Conservation (phyloP, 35 echinoderm and acorn worm genomes). For the Lytechinus pictus region DNA sequence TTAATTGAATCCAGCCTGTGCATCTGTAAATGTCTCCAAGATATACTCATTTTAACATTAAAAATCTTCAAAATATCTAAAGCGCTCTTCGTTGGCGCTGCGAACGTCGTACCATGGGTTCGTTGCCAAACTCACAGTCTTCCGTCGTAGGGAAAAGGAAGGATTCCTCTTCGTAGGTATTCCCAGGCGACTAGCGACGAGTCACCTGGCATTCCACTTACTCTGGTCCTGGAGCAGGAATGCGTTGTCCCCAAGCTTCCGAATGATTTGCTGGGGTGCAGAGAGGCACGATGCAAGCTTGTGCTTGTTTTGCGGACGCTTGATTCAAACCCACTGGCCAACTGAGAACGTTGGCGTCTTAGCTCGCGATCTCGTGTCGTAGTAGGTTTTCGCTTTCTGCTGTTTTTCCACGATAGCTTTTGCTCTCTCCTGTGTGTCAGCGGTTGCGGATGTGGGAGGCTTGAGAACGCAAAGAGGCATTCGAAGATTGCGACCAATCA, state of each 20-base stretch:
- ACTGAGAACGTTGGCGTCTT: background rate
- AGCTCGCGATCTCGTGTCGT: background rate
- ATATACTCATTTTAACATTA: too few relatives aligned
- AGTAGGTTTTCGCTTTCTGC: background rate
- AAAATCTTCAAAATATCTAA: too few relatives aligned
- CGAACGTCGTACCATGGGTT: too few relatives aligned
- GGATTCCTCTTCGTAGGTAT: background rate
- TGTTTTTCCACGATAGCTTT: constrained; percentile 12
- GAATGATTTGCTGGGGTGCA: constrained; percentile 10
- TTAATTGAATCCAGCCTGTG: too few relatives aligned
- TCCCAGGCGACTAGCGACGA: background rate
- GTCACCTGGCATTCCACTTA: background rate
- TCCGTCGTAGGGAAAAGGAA: background rate
- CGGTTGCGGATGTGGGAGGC: background rate
- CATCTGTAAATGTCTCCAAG: too few relatives aligned
- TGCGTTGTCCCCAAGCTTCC: background rate
- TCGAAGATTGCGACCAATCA: constrained; percentile 7
- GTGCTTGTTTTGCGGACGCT: background rate
- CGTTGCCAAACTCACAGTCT: background rate
- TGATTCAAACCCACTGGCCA: constrained; percentile 15
- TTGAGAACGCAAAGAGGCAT: constrained; percentile 32
- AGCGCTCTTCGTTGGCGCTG: too few relatives aligned
- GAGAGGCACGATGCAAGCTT: background rate
- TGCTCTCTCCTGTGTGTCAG: background rate
- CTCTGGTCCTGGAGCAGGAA: background rate